Percentiles rank a stretch among this genome's conserved stretches.
phyloP scores from a whole-genome alignment of 2,113 vertebrate genomes.

The Platycercus adscitus region DNA sequence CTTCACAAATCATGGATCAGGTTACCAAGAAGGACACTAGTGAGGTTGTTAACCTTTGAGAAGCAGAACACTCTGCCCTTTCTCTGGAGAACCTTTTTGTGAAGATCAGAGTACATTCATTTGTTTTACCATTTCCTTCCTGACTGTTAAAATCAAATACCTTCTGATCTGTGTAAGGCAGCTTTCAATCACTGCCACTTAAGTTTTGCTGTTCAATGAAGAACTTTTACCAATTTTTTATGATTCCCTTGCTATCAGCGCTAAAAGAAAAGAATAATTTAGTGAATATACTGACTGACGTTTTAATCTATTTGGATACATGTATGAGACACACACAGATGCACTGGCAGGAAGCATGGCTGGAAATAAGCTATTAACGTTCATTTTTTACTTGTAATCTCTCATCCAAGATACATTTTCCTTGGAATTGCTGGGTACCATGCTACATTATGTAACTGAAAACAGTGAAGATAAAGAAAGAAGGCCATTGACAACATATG shows the following conservation, averaged over 20 bases:
- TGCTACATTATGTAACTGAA: neutral
- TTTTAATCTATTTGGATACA: constrained; percentile 1
- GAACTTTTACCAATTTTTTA: neutral
- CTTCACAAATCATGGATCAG: neutral
- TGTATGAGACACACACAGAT: neutral
- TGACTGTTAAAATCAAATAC: constrained; percentile 16
- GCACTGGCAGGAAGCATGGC: neutral
- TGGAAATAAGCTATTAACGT: neutral
- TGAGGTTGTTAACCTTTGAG: neutral
- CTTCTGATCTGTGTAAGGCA: neutral
- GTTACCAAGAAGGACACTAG: neutral
- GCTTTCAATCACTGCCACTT: neutral
- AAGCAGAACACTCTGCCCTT: neutral
- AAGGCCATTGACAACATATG: neutral
- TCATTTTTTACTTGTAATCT: constrained; percentile 36
- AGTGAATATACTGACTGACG: neutral
- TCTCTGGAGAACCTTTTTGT: neutral
- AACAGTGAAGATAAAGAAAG: neutral
- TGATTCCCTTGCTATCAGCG: neutral
- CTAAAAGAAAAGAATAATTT: neutral
- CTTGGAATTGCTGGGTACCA: constrained; percentile 2
- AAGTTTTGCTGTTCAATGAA: neutral
- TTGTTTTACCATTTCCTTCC: constrained; percentile 5
- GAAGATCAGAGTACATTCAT: neutral
- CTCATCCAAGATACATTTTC: neutral